Conservation (phyloP, 2,888 invertebrate genomes). For the Cyrtodaria siliqua region DNA sequence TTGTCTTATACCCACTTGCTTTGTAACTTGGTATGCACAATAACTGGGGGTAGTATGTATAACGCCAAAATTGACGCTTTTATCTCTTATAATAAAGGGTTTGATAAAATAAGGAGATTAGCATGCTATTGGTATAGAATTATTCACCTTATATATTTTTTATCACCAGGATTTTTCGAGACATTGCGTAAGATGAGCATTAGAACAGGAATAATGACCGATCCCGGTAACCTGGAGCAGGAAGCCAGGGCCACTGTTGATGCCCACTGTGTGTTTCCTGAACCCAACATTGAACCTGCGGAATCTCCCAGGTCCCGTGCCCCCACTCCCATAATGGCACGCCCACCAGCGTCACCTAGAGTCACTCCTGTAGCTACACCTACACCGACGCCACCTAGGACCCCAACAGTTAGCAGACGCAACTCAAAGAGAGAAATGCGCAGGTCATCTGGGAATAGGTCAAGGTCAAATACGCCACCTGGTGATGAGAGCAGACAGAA, state of each 20-base stretch:
- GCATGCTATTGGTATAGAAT: too few species aligned
- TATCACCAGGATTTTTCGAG: constrained; percentile 70
- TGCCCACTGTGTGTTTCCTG: constrained; percentile 18
- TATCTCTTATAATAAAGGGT: too few species aligned
- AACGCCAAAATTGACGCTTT: too few species aligned
- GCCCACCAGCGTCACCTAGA: constrained; percentile 17
- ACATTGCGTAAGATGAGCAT: constrained; percentile 70
- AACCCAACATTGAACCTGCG: neutral
- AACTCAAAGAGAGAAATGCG: constrained; percentile 21
- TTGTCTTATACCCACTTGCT: too few species aligned
- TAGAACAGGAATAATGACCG: constrained; percentile 73
- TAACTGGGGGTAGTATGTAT: too few species aligned
- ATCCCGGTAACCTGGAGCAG: constrained; percentile 65
- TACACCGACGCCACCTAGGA: constrained; percentile 40
- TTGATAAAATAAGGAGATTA: too few species aligned
- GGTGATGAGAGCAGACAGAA: constrained; percentile 33
- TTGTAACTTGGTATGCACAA: too few species aligned
- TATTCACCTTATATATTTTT: too few species aligned
- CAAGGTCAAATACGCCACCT: constrained; percentile 58
- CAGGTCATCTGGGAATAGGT: constrained; percentile 44
- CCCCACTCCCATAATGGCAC: constrained; percentile 11
- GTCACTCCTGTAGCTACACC: constrained; percentile 33
- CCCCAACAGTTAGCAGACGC: constrained; percentile 23
- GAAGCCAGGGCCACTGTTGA: constrained; percentile 56
- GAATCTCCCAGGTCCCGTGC: constrained; percentile 6